These are phyloP conservation scores for Sebastes dallii DNA, from an alignment of 2,797 vertebrate species.

Conservation along the genomic window DNA sequence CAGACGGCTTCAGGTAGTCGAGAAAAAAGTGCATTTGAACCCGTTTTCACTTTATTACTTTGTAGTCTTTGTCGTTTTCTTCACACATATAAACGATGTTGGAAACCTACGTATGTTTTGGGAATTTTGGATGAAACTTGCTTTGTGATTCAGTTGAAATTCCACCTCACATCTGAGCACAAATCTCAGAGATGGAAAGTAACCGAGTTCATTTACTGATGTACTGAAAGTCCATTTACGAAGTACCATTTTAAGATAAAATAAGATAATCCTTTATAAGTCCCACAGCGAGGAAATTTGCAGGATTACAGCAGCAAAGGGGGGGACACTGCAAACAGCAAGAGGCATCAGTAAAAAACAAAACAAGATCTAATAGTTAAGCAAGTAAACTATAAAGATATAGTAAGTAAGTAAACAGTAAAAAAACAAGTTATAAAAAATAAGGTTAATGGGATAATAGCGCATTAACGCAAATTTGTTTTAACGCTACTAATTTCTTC, in stretches of 20 bases:
- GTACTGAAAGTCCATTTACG: neutral
- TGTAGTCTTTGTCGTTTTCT: neutral
- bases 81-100: neutral
- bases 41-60: neutral
- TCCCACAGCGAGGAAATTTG: too few relatives aligned
- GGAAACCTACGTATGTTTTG: neutral
- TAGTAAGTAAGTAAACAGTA: too few relatives aligned
- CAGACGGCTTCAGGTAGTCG: neutral
- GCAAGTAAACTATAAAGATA: too few relatives aligned
- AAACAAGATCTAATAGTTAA: too few relatives aligned
- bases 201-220: neutral
- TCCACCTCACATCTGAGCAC: neutral
- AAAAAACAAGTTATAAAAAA: too few relatives aligned
- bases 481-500: too few relatives aligned
- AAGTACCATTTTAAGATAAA: neutral
- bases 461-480: too few relatives aligned
- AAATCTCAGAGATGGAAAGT: neutral
- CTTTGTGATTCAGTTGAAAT: neutral
- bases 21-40: neutral
- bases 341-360: too few relatives aligned
- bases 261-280: too few relatives aligned
- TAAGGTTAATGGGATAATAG: too few relatives aligned
- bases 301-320: too few relatives aligned
- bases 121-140: neutral
- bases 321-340: too few relatives aligned